Conservation (phyloP, 1,140 invertebrate genomes). For the Thrips palmi region DNA sequence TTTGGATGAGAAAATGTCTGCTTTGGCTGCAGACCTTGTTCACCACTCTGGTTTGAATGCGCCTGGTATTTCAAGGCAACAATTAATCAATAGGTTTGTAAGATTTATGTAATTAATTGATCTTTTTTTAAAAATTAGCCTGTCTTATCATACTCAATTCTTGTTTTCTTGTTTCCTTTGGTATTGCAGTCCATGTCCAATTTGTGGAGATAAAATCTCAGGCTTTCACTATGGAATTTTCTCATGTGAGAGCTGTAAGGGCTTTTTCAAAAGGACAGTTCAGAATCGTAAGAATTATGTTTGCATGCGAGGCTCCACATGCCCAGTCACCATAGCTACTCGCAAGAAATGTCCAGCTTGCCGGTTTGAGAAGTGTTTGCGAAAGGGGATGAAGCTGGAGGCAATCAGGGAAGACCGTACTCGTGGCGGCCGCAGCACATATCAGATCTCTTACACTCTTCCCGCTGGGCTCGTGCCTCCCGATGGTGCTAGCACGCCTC, state of each 20-base stretch:
- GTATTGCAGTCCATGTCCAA: slow-evolving; percentile 76
- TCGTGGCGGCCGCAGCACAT: slow-evolving; percentile 83
- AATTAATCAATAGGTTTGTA: slow-evolving; percentile 47
- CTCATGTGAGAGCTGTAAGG: slow-evolving; percentile 93
- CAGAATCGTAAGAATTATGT: slow-evolving; percentile 96
- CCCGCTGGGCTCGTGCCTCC: slow-evolving; percentile 36
- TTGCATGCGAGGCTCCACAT: slow-evolving; percentile 76
- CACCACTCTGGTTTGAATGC: slow-evolving; percentile 28
- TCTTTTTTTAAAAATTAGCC: slow-evolving; percentile 12
- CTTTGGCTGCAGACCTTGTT: slow-evolving; percentile 22
- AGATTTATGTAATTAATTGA: slow-evolving; percentile 10
- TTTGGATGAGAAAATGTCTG: slow-evolving; percentile 19
- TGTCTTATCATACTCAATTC: slow-evolving; percentile 21
- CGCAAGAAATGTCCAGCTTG: slow-evolving; percentile 94
- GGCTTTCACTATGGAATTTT: slow-evolving; percentile 94
- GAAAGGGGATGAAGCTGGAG: slow-evolving; percentile 93
- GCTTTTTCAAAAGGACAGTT: slow-evolving; percentile 95
- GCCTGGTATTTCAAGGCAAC: slow-evolving; percentile 68
- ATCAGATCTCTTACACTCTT: slow-evolving; percentile 79
- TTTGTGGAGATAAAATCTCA: slow-evolving; percentile 88
- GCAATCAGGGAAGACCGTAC: slow-evolving; percentile 90
- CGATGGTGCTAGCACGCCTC: no score
- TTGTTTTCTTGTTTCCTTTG: slow-evolving; percentile 12
- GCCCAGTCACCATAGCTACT: slow-evolving; percentile 78
- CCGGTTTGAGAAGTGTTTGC: slow-evolving; percentile 90